These are phyloP conservation scores for Selenia dentaria DNA, from an alignment of 2,888 invertebrate genomes.

Conservation along the genomic window DNA sequence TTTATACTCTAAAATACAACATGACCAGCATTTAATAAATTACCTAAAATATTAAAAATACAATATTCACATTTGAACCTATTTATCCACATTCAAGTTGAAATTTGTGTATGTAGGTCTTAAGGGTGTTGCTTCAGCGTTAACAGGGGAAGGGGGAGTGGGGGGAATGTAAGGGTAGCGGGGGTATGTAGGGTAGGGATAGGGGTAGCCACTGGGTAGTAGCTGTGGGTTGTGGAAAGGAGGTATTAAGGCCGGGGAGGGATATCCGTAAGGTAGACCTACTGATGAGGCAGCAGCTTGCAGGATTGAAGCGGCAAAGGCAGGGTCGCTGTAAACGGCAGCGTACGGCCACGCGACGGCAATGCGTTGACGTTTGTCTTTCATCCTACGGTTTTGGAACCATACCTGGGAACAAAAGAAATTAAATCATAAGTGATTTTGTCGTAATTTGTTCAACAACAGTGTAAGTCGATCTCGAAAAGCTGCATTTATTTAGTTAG, in stretches of 20 bases:
- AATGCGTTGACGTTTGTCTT: constrained; percentile 97
- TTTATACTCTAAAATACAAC: constrained; percentile 19
- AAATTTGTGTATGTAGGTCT: constrained; percentile 80
- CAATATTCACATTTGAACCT: constrained; percentile 36
- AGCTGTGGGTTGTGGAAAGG: constrained; percentile 84
- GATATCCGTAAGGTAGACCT: constrained; percentile 86
- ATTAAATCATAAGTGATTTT: neutral
- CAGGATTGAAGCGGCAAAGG: constrained; percentile 95
- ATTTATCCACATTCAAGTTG: constrained; percentile 77
- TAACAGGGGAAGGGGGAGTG: constrained; percentile 73
- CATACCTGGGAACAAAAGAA: constrained; percentile 89
- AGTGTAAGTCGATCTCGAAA: too few species aligned
- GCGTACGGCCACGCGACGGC: constrained; percentile 98
- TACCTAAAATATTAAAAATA: constrained; percentile 26
- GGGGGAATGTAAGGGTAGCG: constrained; percentile 84
- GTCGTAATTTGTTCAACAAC: too few species aligned
- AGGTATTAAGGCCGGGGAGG: constrained; percentile 84
- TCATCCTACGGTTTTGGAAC: constrained; percentile 99
- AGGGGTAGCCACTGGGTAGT: constrained; percentile 81
- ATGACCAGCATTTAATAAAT: constrained; percentile 37
- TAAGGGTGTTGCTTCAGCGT: constrained; percentile 66
- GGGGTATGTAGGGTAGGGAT: constrained; percentile 83
- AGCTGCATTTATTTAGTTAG: too few species aligned
- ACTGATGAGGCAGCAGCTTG: constrained; percentile 94
- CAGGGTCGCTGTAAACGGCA: constrained; percentile 96